Base-by-base conservation (phyloP, 2,888 invertebrate species). In the Hypena proboscidalis region DNA sequence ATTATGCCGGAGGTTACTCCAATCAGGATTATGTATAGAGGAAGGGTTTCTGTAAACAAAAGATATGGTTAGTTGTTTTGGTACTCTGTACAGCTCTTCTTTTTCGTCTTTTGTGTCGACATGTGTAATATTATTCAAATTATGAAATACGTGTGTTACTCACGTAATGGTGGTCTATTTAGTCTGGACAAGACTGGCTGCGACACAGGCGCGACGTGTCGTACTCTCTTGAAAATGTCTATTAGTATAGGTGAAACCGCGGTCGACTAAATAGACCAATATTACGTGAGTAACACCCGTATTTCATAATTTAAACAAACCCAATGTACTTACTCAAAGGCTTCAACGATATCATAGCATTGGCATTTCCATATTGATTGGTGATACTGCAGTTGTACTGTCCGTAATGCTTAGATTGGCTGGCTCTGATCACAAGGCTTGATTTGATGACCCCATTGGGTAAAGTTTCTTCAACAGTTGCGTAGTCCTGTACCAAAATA, bases 311-410 rank as follows among this genome's bases (percentile, higher is more conserved):
- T 2, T 13, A 22, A 3, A 23, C 6, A 11, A 25, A 25, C 5
- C 2, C 1, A 26, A 11, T n/a, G 9, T 17, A 93, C 96, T 95
- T 92, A 98, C 98, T 97, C 89, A 97, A 95, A 67, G 96, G 95
- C 79, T 95, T 95, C 59, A 98, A 92, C 54, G 94, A 93, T 48
- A 98, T 97, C 65, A 96, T 94, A 59, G 95, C 93, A 21, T 95
- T 95, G 65, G 96, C 97, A 53, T 94, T 94, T 13, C 98, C 98
- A 70, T 96, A 97, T 39, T 95, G 95, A 79, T 98, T 99, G 42
- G 95, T 94, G 23, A 98, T 96, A 52, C 97, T 97, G 80, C 98
- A 99, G 85, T 98, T 98, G 89, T 98, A 99, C 51, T 94, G 92
- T 19, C 98, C 98, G 74, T 96, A 98, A 82, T 98, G 97, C 55